These are phyloP conservation scores for Daktulosphaira vitifoliae DNA, from an alignment of 1,140 invertebrate genomes.

Conservation along the genomic window DNA sequence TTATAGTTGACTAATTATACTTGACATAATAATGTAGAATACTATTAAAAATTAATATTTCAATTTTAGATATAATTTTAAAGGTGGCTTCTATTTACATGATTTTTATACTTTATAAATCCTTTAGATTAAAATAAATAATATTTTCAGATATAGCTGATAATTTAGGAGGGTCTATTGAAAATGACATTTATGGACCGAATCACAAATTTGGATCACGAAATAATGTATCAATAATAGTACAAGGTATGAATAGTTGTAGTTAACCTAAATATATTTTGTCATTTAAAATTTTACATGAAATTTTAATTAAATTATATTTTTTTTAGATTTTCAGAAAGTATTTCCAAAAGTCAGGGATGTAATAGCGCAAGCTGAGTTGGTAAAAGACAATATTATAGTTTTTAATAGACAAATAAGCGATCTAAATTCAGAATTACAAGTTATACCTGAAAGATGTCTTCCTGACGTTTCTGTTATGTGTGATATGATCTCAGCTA, in stretches of 20 bases:
- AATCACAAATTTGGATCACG: constrained; percentile 7
- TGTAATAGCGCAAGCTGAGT: constrained; percentile 2
- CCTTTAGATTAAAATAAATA: not conserved
- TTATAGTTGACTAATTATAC: too few species aligned
- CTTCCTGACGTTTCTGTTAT: not conserved
- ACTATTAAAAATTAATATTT: too few species aligned
- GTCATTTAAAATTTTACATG: too few species aligned
- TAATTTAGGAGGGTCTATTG: constrained; percentile 7
- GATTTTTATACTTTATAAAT: too few species aligned
- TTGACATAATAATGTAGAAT: too few species aligned
- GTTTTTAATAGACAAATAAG: not conserved
- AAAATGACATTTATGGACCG: constrained; percentile 22
- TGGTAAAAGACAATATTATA: not conserved
- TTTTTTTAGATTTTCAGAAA: constrained; percentile 19
- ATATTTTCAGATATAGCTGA: constrained; percentile 14
- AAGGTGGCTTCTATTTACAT: too few species aligned
- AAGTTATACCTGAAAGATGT: constrained; percentile 1
- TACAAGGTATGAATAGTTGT: too few species aligned
- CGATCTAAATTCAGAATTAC: constrained; percentile 1
- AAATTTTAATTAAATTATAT: too few species aligned
- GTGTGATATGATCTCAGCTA: constrained; percentile 13
- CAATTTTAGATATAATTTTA: too few species aligned
- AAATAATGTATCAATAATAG: constrained; percentile 10
- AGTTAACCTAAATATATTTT: too few species aligned
- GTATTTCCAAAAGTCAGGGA: constrained; percentile 17